Base-by-base conservation (phyloP, 2,888 invertebrate genomes). In the Caenorhabditis panamensis region DNA sequence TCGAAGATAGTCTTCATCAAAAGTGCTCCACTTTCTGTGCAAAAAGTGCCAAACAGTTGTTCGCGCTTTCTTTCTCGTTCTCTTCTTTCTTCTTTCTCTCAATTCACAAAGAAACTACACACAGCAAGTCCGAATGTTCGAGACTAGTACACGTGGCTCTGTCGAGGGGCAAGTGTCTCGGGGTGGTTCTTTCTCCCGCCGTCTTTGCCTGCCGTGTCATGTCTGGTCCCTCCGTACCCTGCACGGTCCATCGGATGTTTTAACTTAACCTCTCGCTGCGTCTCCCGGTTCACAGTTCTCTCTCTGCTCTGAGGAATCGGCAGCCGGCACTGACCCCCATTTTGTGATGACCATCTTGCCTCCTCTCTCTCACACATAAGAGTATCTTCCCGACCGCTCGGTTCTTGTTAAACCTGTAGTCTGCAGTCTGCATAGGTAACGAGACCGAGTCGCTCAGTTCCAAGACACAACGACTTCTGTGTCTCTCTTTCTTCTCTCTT, bases 301-400 rank as follows among this genome's bases (percentile, higher is more conserved):
- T 75, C 41, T 75, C 41, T 6, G 66, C 58, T 37, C 36, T 53
- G 9, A 67, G 66, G 53, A 75, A 75, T 75, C 69, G 69, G 69
- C 77, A 77, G 77, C 77, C 71, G 77, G 69, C 69, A 78, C 64
- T 78, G 77, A 78, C 77, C 77, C 77, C 68, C 66, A 73, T 73
- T 73, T 41, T 73, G 59, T 73, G 75, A 66, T 66, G 75, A 66
- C 76, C 68, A 76, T 76, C 68, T 67, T 20, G 37, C 53, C 73
- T 72, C 47, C 49, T 73, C 66, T 67, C 61, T 66, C 53, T 47
- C 63, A 24, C 44, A 31, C 31, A 22, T n/a, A 54, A 66, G 44
- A 75, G 75, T 58, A 54, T 66, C 53, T 75, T 37, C 26, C 28
- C 53, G 62, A 44, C 49, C 73, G 73, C 66, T 75, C 75, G 66